Conservation (phyloP, 92 coral and sea anemone species). For the Pocillopora grandis region DNA sequence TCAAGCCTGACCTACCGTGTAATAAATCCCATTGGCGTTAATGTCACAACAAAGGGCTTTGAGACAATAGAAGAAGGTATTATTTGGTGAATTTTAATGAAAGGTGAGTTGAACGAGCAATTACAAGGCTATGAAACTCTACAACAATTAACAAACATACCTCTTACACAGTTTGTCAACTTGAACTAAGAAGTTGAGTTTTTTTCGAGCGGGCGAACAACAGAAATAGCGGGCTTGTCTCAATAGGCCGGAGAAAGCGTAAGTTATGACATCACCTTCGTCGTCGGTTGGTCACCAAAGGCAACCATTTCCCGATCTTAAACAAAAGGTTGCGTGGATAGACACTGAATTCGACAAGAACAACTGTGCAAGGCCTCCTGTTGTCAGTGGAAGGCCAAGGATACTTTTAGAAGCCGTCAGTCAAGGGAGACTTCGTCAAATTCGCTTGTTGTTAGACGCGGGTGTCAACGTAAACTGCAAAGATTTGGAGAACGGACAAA, state of each 20-base stretch:
- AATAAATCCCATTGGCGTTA: conserved; percentile 24
- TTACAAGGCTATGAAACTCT: conserved; percentile 22
- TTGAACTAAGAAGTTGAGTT: too few relatives aligned
- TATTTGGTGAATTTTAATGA: conserved; percentile 24
- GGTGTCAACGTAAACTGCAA: conserved; percentile 88
- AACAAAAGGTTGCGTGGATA: conserved; percentile 8
- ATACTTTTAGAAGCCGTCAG: conserved; percentile 90
- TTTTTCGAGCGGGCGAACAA: background rate
- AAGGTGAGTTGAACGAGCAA: conserved; percentile 8
- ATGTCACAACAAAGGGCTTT: conserved; percentile 19
- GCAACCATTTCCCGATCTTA: conserved; percentile 15
- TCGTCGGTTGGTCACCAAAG: conserved; percentile 29
- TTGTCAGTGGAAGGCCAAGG: conserved; percentile 64
- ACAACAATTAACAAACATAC: conserved; percentile 1
- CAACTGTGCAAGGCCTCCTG: background rate
- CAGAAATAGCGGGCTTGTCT: background rate
- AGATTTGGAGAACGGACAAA: conserved; percentile 79
- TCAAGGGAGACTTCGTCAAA: conserved; percentile 80
- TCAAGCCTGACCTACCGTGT: conserved; percentile 32
- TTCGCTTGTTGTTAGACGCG: conserved; percentile 83
- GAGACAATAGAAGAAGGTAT: conserved; percentile 3
- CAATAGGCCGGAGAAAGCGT: background rate
- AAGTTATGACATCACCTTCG: conserved; percentile 11
- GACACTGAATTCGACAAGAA: background rate
- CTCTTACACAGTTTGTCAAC: background rate